Base-by-base conservation (phyloP, 2,888 invertebrate genomes). In the Melanotus villosus region DNA sequence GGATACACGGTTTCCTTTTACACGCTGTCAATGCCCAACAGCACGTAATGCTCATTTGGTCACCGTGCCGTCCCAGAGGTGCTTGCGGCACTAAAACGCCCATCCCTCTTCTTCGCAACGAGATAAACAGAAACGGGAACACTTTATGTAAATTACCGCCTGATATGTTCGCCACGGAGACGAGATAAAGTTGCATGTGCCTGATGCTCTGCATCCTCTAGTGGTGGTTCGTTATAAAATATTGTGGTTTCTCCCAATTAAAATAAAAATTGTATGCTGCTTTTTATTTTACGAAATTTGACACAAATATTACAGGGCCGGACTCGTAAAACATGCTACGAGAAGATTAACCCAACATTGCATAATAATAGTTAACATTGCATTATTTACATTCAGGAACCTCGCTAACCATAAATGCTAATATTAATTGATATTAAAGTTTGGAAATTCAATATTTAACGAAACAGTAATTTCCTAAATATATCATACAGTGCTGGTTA, bases 1-100 rank as follows among this genome's bases (percentile, higher is more conserved):
- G 79, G 78, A 79, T 80, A 79, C 79, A 78, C 77, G 78, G 80
- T 79, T 79, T 80, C 80, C 80, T 80, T 79, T 80, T 80, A 79
- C 79, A 79, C 75, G 78, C 77, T 79, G 80, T 79, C 80, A 79
- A 80, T 80, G 79, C 78, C 79, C 79, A 75, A 75, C 77, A 74
- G 79, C 79, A 80, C 80, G 80, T 80, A 80, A 79, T 79, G 80
- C 78, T 79, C 79, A 79, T 80, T 80, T 79, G 78, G 68, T 58
- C 68, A 64, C 58, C 64, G 52, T 52, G 50, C 78, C 76, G 77
- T 75, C 76, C 78, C 76, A 75, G 62, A 68, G 58, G 73, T 60
- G 64, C 69, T 65, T 59, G 50, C 58, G 69, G 68, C 71, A 59
- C 58, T 67, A 50, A 50, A 54, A 14, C 67, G 30, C 57, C 7